Evolutionary conservation across 2,888 invertebrate species (phyloP).

Genomic region (Ormyrus nitidulus): DNA sequence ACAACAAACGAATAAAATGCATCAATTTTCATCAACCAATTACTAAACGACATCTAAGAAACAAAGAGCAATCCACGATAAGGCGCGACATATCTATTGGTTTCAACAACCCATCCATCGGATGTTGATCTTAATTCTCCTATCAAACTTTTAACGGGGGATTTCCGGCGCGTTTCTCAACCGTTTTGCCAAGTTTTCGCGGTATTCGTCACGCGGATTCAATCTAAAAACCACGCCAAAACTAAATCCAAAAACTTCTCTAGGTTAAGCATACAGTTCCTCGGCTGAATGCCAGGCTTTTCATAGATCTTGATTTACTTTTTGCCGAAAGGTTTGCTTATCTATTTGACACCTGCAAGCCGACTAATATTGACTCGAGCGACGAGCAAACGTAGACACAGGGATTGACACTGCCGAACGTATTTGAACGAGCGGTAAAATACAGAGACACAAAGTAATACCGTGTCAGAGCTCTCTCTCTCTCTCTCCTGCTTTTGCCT

Average conservation of each 20-base stretch:
- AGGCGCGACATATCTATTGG: too few relatives aligned
- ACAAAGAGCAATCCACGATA: too few relatives aligned
- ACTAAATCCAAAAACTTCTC: conserved; percentile 24
- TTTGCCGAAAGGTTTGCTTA: conserved; percentile 61
- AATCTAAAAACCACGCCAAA: conserved; percentile 20
- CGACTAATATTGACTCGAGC: conserved; percentile 66
- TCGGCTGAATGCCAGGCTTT: background rate
- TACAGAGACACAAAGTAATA: conserved; percentile 25
- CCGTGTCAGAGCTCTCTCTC: conserved; percentile 7
- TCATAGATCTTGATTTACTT: conserved; percentile 48
- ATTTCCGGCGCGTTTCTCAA: background rate
- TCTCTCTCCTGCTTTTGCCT: background rate
- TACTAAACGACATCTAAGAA: too few relatives aligned
- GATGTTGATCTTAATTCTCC: conserved; percentile 12
- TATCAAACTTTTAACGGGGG: conserved; percentile 2
- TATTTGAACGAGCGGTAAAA: conserved; percentile 45
- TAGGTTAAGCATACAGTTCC: conserved; percentile 54
- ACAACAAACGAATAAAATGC: too few relatives aligned
- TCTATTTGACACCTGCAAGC: conserved; percentile 67
- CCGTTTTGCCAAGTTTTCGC: background rate
- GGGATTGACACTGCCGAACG: conserved; percentile 25
- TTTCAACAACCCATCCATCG: background rate
- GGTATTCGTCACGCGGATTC: background rate
- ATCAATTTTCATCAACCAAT: too few relatives aligned
- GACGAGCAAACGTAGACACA: conserved; percentile 61